phyloP scores from a whole-genome alignment of 2,797 vertebrate genomes.

The Ibycter americanus region DNA sequence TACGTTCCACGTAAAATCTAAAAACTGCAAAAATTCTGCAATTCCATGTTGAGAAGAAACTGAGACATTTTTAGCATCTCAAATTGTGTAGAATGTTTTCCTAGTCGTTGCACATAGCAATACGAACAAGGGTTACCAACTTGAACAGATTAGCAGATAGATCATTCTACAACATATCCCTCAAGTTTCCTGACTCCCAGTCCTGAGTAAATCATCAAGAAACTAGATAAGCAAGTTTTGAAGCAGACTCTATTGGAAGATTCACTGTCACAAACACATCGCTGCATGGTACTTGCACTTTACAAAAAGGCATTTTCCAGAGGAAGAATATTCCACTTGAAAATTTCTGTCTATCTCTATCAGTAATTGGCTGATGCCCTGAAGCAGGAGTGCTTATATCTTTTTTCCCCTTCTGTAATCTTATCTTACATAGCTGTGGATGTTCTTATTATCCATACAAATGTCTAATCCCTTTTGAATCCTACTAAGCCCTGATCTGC shows the following conservation, averaged over 20 bases:
- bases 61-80: not conserved
- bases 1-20: not conserved
- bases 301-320: not conserved
- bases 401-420: constrained; percentile 16
- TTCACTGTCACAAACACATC: not conserved
- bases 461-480: constrained; percentile 57
- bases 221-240: not conserved
- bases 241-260: not conserved
- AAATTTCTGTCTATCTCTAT: not conserved
- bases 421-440: constrained; percentile 35
- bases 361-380: constrained; percentile 2
- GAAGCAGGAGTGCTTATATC: not conserved
- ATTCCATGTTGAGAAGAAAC: not conserved
- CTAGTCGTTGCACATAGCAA: not conserved
- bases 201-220: not conserved
- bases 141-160: not conserved
- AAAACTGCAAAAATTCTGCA: not conserved
- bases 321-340: not conserved
- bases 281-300: not conserved
- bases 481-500: constrained; percentile 42
- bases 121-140: not conserved
- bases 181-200: not conserved
- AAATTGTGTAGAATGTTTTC: not conserved
- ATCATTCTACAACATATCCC: not conserved
- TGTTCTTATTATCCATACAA: constrained; percentile 51